These are phyloP conservation scores for Paguma larvata DNA, from an alignment of 2,797 vertebrate species.

Conservation along the genomic window DNA sequence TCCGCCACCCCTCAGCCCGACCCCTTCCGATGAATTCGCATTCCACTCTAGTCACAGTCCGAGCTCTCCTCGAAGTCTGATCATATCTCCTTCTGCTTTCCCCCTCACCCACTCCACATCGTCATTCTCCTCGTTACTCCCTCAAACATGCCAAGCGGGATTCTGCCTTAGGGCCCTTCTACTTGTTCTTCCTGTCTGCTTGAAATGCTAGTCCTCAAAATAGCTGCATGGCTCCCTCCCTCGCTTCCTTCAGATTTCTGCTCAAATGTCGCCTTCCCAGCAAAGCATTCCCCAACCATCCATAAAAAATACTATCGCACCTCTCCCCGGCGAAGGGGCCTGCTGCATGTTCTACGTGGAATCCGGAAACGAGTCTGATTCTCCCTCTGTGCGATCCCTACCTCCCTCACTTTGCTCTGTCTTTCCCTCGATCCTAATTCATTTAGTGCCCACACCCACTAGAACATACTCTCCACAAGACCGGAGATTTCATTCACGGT, in stretches of 20 bases:
- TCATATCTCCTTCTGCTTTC: neutral
- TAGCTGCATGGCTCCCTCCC: neutral
- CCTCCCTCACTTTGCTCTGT: neutral
- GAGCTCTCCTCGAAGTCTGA: neutral
- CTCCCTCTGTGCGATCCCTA: neutral
- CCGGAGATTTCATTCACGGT: conserved; percentile 28
- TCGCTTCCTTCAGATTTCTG: conserved; percentile 49
- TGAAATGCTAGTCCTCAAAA: conserved; percentile 3
- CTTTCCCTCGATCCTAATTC: neutral
- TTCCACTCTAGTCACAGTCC: neutral
- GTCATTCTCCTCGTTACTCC: neutral
- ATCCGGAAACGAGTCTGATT: too few species aligned
- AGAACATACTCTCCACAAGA: conserved; percentile 41
- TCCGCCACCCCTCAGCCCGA: neutral
- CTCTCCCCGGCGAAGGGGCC: neutral
- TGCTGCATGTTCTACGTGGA: too few species aligned
- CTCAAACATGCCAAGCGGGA: neutral
- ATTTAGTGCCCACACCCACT: neutral
- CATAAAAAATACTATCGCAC: neutral
- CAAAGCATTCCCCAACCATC: neutral
- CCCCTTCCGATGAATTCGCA: conserved; percentile 7
- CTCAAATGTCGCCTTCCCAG: neutral
- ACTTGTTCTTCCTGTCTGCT: neutral
- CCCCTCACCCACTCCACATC: neutral
- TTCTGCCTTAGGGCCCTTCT: neutral